Evolutionary conservation across 2,888 invertebrate species (phyloP).

Genomic region (Punctoribates punctum): DNA sequence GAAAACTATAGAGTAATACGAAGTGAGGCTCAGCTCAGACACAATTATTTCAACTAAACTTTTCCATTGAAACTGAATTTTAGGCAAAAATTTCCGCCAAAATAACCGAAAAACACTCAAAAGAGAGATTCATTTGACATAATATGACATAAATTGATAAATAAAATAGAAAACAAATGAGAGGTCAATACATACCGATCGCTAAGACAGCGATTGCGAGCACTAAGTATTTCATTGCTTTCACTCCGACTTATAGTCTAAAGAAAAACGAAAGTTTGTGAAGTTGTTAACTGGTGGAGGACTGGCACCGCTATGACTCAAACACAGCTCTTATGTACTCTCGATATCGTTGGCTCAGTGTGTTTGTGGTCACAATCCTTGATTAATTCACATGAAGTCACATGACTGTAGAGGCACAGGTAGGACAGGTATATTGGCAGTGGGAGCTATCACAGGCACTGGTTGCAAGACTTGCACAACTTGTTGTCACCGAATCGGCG

Average conservation of each 20-base stretch:
- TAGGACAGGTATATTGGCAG: neutral
- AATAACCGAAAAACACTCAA: no score
- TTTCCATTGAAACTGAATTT: no score
- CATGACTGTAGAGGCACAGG: slow-evolving; percentile 4
- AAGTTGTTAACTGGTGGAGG: neutral
- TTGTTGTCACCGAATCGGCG: slow-evolving; percentile 22
- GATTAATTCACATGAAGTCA: slow-evolving; percentile 29
- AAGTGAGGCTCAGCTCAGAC: no score
- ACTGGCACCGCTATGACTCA: slow-evolving; percentile 5
- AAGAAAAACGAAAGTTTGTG: neutral
- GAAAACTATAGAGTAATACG: no score
- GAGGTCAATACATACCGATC: slow-evolving; percentile 20
- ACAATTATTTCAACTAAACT: no score
- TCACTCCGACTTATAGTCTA: neutral
- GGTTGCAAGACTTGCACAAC: slow-evolving; percentile 23
- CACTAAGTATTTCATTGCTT: slow-evolving; percentile 19
- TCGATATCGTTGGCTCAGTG: neutral
- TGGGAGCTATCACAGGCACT: neutral
- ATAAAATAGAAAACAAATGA: neutral
- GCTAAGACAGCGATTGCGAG: slow-evolving; percentile 26
- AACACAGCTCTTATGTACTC: neutral
- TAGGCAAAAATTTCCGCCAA: no score
- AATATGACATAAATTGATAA: neutral
- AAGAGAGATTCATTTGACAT: neutral
- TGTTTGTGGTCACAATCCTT: slow-evolving; percentile 23